phyloP scores from a whole-genome alignment of 1,140 invertebrate species.

The Choristoneura fumiferana region DNA sequence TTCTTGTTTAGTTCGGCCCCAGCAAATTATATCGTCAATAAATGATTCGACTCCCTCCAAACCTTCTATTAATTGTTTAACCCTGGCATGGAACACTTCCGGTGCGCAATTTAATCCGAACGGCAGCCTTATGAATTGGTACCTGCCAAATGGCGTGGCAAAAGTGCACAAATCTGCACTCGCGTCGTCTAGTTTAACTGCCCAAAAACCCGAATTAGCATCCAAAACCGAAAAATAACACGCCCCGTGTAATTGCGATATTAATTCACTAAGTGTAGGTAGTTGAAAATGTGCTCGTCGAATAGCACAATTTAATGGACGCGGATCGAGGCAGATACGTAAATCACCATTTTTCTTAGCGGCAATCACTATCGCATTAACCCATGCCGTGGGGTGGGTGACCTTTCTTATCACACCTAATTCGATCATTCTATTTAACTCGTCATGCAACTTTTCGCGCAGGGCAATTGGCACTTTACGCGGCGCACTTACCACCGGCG shows the following conservation, averaged over 20 bases:
- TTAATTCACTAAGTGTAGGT: no score
- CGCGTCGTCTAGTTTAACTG: constrained; percentile 25
- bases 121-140: no score
- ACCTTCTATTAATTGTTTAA: neutral
- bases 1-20: neutral
- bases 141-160: no score
- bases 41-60: neutral
- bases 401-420: neutral
- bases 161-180: constrained; percentile 7
- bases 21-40: neutral
- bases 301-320: no score
- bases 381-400: neutral
- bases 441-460: neutral
- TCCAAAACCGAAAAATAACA: constrained; percentile 25
- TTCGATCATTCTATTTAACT: neutral
- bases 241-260: constrained; percentile 16
- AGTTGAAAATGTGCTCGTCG: no score
- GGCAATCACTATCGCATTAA: neutral
- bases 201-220: constrained; percentile 28
- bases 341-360: constrained; percentile 26
- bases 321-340: constrained; percentile 2
- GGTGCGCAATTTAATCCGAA: no score
- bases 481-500: neutral
- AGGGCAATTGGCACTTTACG: constrained; percentile 17
- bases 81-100: no score